phyloP scores from a whole-genome alignment of 2,888 invertebrate genomes.

The Nineta flava region DNA sequence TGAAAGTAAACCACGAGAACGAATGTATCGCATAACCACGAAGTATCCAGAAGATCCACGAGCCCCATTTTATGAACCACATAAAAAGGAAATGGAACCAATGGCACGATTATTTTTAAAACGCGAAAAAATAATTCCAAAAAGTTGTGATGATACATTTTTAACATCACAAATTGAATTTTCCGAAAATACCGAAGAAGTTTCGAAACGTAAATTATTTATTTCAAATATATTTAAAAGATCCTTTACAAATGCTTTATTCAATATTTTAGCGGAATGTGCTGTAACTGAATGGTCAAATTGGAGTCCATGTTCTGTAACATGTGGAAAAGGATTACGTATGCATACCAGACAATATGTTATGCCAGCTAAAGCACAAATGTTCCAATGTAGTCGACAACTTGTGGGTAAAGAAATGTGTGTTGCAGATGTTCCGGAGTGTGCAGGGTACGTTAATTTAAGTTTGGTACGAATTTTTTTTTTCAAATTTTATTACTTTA shows the following conservation, averaged over 20 bases:
- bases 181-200: conserved; percentile 51
- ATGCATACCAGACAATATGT: conserved; percentile 60
- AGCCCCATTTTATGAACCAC: conserved; percentile 81
- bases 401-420: conserved; percentile 84
- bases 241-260: neutral
- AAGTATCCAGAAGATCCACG: conserved; percentile 81
- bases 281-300: conserved; percentile 53
- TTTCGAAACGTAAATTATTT: conserved; percentile 37
- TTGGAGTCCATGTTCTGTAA: conserved; percentile 72
- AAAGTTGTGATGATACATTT: conserved; percentile 52
- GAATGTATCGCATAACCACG: conserved; percentile 78
- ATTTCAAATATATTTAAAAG: neutral
- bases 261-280: conserved; percentile 51
- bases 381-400: conserved; percentile 53
- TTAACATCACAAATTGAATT: conserved; percentile 42
- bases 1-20: conserved; percentile 62
- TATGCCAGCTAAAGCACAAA: conserved; percentile 53
- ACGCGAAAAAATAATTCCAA: conserved; percentile 55
- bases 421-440: conserved; percentile 56
- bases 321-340: conserved; percentile 75
- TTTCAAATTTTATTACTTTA: neutral
- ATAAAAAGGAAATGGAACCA: conserved; percentile 53
- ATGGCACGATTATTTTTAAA: conserved; percentile 69
- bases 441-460: conserved; percentile 43
- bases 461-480: neutral